These are phyloP conservation scores for Acheta domesticus DNA, from an alignment of 2,888 invertebrate species.

Conservation along the genomic window DNA sequence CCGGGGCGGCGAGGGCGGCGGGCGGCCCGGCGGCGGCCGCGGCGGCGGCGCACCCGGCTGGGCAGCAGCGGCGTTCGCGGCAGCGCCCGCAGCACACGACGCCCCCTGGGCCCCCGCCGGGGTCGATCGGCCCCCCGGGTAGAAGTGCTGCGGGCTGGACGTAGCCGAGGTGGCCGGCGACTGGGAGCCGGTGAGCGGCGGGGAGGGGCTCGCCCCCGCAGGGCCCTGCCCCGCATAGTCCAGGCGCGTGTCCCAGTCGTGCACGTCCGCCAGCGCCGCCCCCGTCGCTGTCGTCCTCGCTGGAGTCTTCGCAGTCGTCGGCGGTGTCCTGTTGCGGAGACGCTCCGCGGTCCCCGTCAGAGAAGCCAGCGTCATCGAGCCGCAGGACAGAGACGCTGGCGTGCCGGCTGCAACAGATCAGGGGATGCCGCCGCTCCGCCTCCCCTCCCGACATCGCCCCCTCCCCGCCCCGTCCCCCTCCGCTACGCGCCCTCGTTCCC, in stretches of 20 bases:
- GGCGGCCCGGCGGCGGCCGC: constrained; percentile 9
- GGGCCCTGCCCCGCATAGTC: neutral
- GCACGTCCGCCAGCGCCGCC: constrained; percentile 36
- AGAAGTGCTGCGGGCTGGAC: constrained; percentile 41
- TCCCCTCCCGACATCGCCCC: neutral
- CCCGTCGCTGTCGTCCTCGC: constrained; percentile 42
- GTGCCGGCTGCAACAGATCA: constrained; percentile 39
- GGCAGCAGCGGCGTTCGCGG: neutral
- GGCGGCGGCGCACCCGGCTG: neutral
- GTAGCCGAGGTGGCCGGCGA: constrained; percentile 42
- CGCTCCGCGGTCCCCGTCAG: constrained; percentile 80
- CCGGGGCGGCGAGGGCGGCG: constrained; percentile 19
- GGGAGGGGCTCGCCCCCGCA: constrained; percentile 37
- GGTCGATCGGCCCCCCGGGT: constrained; percentile 35
- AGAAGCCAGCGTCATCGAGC: constrained; percentile 70
- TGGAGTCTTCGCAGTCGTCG: constrained; percentile 39
- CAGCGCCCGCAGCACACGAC: constrained; percentile 3
- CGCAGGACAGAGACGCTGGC: constrained; percentile 47
- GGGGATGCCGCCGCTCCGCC: neutral
- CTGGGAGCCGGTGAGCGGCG: constrained; percentile 41
- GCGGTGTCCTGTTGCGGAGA: constrained; percentile 49
- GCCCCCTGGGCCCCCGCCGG: neutral
- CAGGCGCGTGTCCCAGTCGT: constrained; percentile 38
- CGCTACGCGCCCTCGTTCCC: too few species aligned
- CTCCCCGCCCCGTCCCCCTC: neutral